Evolutionary conservation across 1,140 invertebrate genomes (phyloP).

Genomic region (Mesaphorura yosii): DNA sequence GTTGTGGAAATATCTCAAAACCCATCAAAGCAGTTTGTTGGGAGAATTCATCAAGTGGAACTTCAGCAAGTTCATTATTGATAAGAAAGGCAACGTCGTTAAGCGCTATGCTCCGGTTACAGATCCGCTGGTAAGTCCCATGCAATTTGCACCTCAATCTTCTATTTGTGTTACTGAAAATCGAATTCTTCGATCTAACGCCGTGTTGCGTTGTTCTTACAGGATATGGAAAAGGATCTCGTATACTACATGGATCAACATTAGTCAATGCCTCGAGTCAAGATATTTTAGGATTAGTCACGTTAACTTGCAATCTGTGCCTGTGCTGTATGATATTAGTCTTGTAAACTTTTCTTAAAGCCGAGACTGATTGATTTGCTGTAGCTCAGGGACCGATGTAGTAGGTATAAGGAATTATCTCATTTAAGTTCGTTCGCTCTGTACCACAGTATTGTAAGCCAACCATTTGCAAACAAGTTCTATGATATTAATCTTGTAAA

Average conservation of each 20-base stretch:
- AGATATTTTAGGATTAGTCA: not conserved
- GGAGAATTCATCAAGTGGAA: constrained; percentile 83
- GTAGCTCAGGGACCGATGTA: too few relatives aligned
- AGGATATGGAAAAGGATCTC: constrained; percentile 24
- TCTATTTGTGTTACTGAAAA: not conserved
- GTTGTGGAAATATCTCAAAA: constrained; percentile 75
- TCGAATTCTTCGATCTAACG: too few relatives aligned
- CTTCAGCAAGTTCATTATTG: constrained; percentile 87
- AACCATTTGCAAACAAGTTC: too few relatives aligned
- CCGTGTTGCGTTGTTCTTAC: constrained; percentile 3
- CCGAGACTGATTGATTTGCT: not conserved
- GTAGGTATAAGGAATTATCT: too few relatives aligned
- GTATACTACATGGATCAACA: constrained; percentile 10
- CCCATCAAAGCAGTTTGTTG: constrained; percentile 57
- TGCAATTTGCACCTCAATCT: not conserved
- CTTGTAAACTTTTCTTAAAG: not conserved
- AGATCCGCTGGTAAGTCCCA: constrained; percentile 47
- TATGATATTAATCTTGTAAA: too few relatives aligned
- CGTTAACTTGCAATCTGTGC: not conserved
- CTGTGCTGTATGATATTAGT: not conserved
- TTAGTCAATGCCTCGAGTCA: not conserved
- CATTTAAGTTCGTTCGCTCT: too few relatives aligned
- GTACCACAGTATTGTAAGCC: too few relatives aligned
- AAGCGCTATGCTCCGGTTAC: constrained; percentile 64
- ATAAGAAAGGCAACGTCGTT: constrained; percentile 73